phyloP scores from a whole-genome alignment of 2,113 vertebrate genomes.

The Mustela lutreola region DNA sequence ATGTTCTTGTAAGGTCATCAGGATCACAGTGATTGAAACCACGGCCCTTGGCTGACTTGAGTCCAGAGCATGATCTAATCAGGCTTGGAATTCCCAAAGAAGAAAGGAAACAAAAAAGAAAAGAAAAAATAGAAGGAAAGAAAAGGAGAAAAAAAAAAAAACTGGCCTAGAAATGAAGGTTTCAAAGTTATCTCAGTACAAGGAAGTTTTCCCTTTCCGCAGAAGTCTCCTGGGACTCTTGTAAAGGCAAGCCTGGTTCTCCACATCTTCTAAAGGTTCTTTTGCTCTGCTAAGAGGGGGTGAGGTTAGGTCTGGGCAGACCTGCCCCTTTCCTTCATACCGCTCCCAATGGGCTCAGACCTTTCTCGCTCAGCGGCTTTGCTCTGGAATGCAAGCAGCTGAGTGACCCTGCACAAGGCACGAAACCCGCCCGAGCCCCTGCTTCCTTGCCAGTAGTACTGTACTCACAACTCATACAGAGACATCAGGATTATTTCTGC shows the following conservation, averaged over 20 bases:
- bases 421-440: not conserved
- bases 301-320: slow-evolving; percentile 70
- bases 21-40: slow-evolving; percentile 83
- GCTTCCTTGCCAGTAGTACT: not conserved
- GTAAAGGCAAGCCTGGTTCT: slow-evolving; percentile 29
- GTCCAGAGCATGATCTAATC: slow-evolving; percentile 85
- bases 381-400: not conserved
- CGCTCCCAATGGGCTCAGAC: not conserved
- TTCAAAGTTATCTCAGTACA: slow-evolving; percentile 81
- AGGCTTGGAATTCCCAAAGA: slow-evolving; percentile 79
- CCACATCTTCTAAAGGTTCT: slow-evolving; percentile 61
- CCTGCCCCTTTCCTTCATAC: not conserved
- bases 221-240: slow-evolving; percentile 77
- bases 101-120: not conserved
- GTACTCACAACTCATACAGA: not conserved
- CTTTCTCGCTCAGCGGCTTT: not conserved
- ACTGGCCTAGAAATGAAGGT: slow-evolving; percentile 75
- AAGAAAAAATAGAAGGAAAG: slow-evolving; percentile 26
- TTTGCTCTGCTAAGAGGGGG: slow-evolving; percentile 72
- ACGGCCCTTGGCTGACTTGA: slow-evolving; percentile 78
- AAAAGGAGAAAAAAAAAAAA: not conserved
- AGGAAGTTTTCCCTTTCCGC: slow-evolving; percentile 77
- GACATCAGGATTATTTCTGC: not conserved
- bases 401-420: not conserved
- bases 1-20: slow-evolving; percentile 83